phyloP scores from a whole-genome alignment of 1,140 invertebrate species.

The Coelopa frigida region DNA sequence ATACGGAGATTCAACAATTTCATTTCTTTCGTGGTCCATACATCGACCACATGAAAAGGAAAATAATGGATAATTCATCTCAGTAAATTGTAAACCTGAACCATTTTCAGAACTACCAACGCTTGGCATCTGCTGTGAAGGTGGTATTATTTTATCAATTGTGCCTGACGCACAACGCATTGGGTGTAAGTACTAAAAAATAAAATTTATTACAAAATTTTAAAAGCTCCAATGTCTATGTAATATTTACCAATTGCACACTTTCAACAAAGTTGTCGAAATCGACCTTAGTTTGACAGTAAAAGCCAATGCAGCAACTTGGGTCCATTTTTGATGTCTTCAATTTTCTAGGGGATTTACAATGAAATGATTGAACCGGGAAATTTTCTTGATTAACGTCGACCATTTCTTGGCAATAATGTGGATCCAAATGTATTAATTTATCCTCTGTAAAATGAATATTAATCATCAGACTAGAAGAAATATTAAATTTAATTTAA shows the following conservation, averaged over 20 bases:
- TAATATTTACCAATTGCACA: conserved; percentile 52
- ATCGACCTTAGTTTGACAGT: conserved; percentile 66
- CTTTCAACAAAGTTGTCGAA: conserved; percentile 69
- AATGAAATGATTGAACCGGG: conserved; percentile 73
- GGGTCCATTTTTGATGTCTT: conserved; percentile 85
- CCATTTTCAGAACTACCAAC: conserved; percentile 3
- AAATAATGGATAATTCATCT: conserved; percentile 72
- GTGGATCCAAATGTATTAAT: conserved; percentile 85
- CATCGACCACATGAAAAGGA: conserved; percentile 65
- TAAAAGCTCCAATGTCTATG: conserved; percentile 1
- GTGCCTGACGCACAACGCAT: conserved; percentile 45
- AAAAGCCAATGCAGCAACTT: conserved; percentile 89
- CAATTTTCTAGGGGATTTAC: conserved; percentile 78
- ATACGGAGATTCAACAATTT: conserved; percentile 45
- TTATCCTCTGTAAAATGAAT: conserved; percentile 61
- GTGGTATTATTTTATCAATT: conserved; percentile 17
- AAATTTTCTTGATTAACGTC: conserved; percentile 70
- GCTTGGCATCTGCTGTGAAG: conserved; percentile 11
- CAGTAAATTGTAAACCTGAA: conserved; percentile 33
- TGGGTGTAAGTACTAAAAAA: conserved; percentile 52
- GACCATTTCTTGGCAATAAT: conserved; percentile 85
- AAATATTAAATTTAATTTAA: background rate
- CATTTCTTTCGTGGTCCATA: conserved; percentile 47
- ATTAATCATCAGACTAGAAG: background rate
- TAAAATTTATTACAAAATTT: background rate